Percentiles rank a stretch among this genome's conserved stretches.
These are phyloP conservation scores for Hestina assimilis DNA, from an alignment of 1,140 invertebrate genomes.

Conservation along the genomic window DNA sequence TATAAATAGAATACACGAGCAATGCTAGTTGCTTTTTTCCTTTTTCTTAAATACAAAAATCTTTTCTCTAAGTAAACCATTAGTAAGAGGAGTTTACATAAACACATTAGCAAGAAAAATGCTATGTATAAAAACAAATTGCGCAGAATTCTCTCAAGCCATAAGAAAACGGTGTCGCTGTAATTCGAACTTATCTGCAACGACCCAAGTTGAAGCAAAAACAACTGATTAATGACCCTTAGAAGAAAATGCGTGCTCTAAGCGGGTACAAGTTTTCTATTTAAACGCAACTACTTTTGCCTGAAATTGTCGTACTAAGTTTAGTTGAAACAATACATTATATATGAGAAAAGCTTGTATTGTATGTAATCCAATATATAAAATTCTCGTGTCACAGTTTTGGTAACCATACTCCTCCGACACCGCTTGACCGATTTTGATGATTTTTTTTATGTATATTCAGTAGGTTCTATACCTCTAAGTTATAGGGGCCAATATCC, in stretches of 20 bases:
- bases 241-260: slow-evolving; percentile 10
- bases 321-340: no score
- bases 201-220: slow-evolving; percentile 3
- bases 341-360: no score
- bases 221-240: slow-evolving; percentile 17
- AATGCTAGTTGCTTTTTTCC: no score
- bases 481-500: no score
- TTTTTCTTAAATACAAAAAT: background rate
- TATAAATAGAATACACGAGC: no score
- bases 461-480: no score
- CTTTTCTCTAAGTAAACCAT: background rate
- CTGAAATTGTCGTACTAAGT: no score
- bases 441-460: no score
- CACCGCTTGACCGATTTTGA: no score
- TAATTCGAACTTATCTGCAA: slow-evolving; percentile 17
- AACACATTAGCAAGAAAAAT: slow-evolving; percentile 4
- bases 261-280: background rate
- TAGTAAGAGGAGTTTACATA: background rate
- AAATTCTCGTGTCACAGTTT: no score
- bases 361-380: no score
- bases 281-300: background rate
- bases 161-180: slow-evolving; percentile 17
- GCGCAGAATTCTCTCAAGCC: background rate
- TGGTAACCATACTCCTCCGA: no score
- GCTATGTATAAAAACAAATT: slow-evolving; percentile 8